Percentiles rank a stretch among this genome's conserved stretches.
These are phyloP conservation scores for Centrocercus urophasianus DNA, from an alignment of 2,113 vertebrate species.

Conservation along the genomic window DNA sequence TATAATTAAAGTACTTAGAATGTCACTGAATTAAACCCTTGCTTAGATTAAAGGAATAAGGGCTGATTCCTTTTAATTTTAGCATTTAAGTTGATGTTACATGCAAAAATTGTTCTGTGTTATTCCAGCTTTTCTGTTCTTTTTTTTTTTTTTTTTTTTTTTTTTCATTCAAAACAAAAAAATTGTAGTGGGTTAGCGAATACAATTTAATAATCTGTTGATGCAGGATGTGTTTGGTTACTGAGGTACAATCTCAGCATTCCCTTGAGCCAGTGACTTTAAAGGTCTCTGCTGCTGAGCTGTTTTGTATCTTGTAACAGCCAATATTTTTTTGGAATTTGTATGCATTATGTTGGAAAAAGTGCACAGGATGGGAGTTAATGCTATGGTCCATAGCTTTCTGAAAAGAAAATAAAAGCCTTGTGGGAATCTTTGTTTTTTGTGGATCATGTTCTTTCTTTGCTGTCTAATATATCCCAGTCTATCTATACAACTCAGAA, in stretches of 20 bases:
- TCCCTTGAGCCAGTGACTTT: not conserved
- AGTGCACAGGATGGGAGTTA: not conserved
- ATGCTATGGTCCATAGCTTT: not conserved
- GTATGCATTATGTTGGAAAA: not conserved
- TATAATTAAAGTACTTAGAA: conserved; percentile 27
- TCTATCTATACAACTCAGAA: not conserved
- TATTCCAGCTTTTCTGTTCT: not conserved
- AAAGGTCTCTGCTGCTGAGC: not conserved
- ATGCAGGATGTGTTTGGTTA: not conserved
- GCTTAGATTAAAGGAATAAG: not conserved
- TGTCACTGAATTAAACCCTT: conserved; percentile 5
- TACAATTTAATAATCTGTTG: not conserved
- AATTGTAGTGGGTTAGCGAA: not conserved
- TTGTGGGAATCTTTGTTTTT: not conserved
- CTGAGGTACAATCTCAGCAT: not conserved
- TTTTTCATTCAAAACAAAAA: not conserved
- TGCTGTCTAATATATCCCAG: not conserved
- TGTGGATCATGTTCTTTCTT: not conserved
- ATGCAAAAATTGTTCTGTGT: not conserved
- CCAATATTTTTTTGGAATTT: not conserved
- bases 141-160: not conserved
- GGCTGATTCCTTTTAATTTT: conserved; percentile 13
- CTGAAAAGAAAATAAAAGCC: not conserved
- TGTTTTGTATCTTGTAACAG: not conserved
- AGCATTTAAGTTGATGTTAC: not conserved